Conservation (phyloP, 2,113 vertebrate genomes). For the Brachypodius melanocephalos region DNA sequence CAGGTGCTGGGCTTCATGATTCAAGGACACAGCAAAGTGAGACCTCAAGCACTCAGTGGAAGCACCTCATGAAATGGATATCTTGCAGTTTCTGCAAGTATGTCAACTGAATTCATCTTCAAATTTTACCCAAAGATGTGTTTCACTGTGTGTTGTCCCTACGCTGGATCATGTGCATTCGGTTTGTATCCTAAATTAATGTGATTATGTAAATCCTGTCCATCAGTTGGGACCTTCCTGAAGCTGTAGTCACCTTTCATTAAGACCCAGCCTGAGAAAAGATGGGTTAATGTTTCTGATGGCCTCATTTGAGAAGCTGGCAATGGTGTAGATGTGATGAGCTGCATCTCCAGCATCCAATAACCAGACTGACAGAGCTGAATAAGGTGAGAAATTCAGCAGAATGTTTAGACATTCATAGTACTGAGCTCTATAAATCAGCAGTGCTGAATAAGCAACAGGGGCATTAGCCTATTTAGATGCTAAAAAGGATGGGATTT, state of each 20-base stretch:
- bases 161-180: background rate
- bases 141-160: background rate
- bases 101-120: constrained; percentile 10
- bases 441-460: constrained; percentile 56
- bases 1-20: background rate
- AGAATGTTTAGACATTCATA: background rate
- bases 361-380: background rate
- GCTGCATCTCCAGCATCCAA: background rate
- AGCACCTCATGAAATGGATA: background rate
- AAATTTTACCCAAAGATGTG: constrained; percentile 24
- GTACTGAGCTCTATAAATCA: constrained; percentile 34
- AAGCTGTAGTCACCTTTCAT: constrained; percentile 26
- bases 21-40: constrained; percentile 35
- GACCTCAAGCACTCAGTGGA: background rate
- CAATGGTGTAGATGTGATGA: background rate
- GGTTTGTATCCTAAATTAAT: constrained; percentile 3
- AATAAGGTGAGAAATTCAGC: background rate
- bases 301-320: constrained; percentile 16
- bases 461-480: constrained; percentile 54
- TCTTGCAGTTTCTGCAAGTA: background rate
- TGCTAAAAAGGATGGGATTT: constrained; percentile 46
- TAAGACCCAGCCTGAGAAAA: background rate
- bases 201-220: constrained; percentile 49
- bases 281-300: background rate
- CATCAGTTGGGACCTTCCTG: background rate